Conservation (phyloP, 2,113 vertebrate genomes). For the Telmatochromis sp. region DNA sequence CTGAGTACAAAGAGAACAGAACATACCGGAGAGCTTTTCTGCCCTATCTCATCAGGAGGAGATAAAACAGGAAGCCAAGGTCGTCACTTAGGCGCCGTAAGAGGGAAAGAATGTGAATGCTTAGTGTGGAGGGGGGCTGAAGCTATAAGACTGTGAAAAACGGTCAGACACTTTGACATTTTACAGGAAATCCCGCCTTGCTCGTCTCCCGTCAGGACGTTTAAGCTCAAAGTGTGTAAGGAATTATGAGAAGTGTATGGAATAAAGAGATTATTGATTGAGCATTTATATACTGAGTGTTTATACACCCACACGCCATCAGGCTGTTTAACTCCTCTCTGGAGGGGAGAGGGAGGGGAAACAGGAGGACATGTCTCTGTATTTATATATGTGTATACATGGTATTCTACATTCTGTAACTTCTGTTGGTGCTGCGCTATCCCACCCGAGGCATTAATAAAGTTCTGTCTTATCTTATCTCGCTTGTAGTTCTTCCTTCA, state of each 20-base stretch:
- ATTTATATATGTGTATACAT: not conserved
- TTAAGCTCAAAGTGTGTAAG: not conserved
- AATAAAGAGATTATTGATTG: not conserved
- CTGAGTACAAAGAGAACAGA: not conserved
- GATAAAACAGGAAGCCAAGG: not conserved
- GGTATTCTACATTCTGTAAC: not conserved
- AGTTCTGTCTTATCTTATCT: accelerated
- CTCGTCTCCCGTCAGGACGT: accelerated
- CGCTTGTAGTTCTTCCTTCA: not conserved
- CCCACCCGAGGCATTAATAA: not conserved
- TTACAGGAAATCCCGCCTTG: accelerated
- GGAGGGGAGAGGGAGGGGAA: not conserved
- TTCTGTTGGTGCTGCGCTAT: not conserved
- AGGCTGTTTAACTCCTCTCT: not conserved
- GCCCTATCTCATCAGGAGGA: not conserved
- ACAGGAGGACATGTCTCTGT: not conserved
- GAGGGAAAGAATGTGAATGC: not conserved
- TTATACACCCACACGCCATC: not conserved
- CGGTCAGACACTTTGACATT: not conserved
- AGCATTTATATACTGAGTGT: too few species aligned
- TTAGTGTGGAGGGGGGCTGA: not conserved
- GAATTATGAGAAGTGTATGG: not conserved
- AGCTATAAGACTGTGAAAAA: accelerated
- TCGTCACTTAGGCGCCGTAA: not conserved
- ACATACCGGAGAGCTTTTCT: not conserved